Base-by-base conservation (phyloP, 1,140 invertebrate species). In the Drosophila mauritiana region DNA sequence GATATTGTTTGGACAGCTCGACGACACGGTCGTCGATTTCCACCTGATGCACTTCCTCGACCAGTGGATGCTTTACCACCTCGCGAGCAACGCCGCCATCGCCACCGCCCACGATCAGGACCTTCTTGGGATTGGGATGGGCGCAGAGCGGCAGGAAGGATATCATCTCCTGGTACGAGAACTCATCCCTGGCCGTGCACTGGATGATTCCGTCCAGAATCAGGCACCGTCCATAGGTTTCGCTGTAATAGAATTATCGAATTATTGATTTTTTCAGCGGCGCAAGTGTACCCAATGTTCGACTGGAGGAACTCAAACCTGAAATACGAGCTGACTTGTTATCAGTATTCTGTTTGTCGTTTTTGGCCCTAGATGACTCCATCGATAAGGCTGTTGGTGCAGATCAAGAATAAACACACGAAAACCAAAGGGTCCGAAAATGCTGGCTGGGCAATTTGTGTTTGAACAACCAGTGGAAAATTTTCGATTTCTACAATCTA, bases 141-240 rank as follows among this genome's bases (percentile, higher is more conserved):
- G 94, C 96, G 90, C 97, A 98, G 0, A 99, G 92, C 0, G 99
- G 98, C 27, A 99, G 90, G 93, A 98, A 98, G 3, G 98, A 95
- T 72, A 99, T 97, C 98, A 99, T 99, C 94, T 99, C 99, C 93
- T 99, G 98, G 92, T 99, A 99, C 0, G 98, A 95, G 92, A 98
- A 99, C 93, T 99, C 99, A 94, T 99, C 99, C 70, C 94, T 94
- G 92, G 99, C 97, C 3, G 98, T 98, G 78, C 97, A 98, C 92
- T 99, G 99, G 81, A 99, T 99, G 6, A 99, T 97, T 42, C 98
- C 98, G 93, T 99, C 99, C 13, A 99, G 93, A 10, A 99, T 95
- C 10, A 99, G 92, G 39, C 97, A 97, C 92, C 93, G 96, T 0
- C 99, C 99, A 93, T 98, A 96, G 25, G 95, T 95, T 92, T 96